Percentiles rank a stretch among this genome's conserved stretches.
Evolutionary conservation across 2,888 invertebrate genomes (phyloP).

Genomic region (Cinara cedri): DNA sequence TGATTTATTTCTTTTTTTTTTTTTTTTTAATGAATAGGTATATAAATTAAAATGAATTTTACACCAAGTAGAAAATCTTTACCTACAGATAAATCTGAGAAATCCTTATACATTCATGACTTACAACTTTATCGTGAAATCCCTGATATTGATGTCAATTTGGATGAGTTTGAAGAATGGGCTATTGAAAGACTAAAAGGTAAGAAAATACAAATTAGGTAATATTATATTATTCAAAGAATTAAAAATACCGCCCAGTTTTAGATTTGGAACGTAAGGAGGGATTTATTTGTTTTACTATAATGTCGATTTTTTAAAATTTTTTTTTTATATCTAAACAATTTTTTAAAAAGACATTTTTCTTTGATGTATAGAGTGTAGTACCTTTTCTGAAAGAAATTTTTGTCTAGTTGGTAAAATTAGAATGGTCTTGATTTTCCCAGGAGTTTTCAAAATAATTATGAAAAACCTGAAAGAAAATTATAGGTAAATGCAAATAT

Average conservation of each 20-base stretch:
- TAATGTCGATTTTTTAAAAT: no score
- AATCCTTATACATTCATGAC: slow-evolving; percentile 71
- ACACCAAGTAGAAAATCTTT: slow-evolving; percentile 29
- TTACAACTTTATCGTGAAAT: slow-evolving; percentile 79
- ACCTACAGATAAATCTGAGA: background rate
- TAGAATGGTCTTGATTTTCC: no score
- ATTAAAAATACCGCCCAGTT: background rate
- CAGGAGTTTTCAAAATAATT: no score
- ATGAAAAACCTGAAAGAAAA: no score
- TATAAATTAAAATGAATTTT: slow-evolving; percentile 31
- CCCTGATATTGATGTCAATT: slow-evolving; percentile 74
- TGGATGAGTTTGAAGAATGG: slow-evolving; percentile 86
- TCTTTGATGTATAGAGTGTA: no score
- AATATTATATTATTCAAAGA: background rate
- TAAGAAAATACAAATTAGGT: slow-evolving; percentile 60
- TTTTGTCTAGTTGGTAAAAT: no score
- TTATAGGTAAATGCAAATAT: no score
- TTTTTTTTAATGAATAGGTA: background rate
- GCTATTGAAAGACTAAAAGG: slow-evolving; percentile 81
- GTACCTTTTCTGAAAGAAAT: no score
- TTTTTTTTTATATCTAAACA: no score
- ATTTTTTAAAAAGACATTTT: no score
- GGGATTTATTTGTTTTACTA: no score
- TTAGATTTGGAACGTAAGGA: no score
- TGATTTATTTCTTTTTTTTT: background rate